Evolutionary conservation across 2,113 vertebrate species (phyloP), one percentile per base, ranked within the genome.

Genomic region (Anolis sagrei): DNA sequence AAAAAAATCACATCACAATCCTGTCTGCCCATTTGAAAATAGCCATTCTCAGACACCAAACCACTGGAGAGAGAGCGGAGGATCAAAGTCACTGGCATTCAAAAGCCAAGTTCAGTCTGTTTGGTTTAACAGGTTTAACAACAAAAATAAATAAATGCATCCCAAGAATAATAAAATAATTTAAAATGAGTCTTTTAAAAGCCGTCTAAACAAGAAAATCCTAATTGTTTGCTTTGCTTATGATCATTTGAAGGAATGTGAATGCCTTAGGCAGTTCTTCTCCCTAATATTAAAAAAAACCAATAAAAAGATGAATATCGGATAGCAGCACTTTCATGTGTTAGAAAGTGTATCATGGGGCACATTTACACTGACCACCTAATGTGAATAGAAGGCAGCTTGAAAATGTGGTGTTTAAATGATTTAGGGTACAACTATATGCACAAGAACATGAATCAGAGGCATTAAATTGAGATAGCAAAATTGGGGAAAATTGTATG

Each of bases 1-100:
- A 11, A 32, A 11, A 29, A 81, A 79, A 39, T 70, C 39, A 81
- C 85, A 23, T 16, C 82, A 82, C 48, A 81, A 81, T 6, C 81
- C 86, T 76, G 19, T 79, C 83, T 9, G 6, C 19, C 9, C 25
- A 58, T 62, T 83, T 85, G 86, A 64, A 81, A 86, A 79, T 83
- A 73, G 73, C 36, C 39, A 76, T 88, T 92, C 21, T 78, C 54
- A 82, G 81, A 6, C 82, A 27, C 70, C 48, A 14, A 85, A 79
- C 7, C 82, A 27, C 70, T 54, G 19, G 82, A 76, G 85, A 87
- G 76, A 74, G 83, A 86, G 69, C 81, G 80, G 36, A 90, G 84
- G 85, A 88, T 54, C 51, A 79, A 64, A 79, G 77, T 27, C 77
- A 29, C 34, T 64, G 13, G 58, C 36, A 64, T 81, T 48, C 18